A percentile compares a stretch with the other conserved stretches of the same genome.
Conservation (phyloP, 1,140 invertebrate species). For the Tigriopus japonicus region DNA sequence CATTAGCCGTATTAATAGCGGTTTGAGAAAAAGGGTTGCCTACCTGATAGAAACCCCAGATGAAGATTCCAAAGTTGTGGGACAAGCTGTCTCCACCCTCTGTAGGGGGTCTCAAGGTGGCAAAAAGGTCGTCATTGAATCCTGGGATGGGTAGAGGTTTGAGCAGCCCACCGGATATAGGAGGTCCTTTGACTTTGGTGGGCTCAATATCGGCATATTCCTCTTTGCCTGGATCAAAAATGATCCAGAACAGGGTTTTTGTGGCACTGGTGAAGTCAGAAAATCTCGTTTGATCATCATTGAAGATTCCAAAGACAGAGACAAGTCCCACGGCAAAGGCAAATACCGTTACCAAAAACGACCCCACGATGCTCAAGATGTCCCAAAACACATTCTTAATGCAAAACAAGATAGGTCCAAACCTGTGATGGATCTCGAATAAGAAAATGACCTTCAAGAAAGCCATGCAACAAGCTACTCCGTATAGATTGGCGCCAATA, state of each 20-base stretch:
- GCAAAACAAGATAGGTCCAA: constrained; percentile 12
- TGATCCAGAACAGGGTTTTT: constrained; percentile 10
- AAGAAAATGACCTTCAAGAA: constrained; percentile 5
- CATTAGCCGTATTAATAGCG: no score
- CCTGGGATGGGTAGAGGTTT: not conserved
- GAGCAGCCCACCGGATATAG: not conserved
- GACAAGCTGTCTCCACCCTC: not conserved
- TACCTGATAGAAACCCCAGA: not conserved
- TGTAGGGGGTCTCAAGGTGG: not conserved
- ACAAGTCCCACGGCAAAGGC: constrained; percentile 8
- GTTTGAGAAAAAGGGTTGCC: no score
- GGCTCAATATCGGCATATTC: constrained; percentile 3
- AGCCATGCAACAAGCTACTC: not conserved
- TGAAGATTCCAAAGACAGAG: constrained; percentile 8
- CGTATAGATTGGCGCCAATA: constrained; percentile 6
- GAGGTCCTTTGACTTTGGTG: not conserved
- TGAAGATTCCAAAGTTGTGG: not conserved
- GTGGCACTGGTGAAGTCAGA: not conserved
- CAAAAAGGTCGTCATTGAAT: no score
- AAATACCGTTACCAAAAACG: not conserved
- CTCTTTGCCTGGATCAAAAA: constrained; percentile 11
- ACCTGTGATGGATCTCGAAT: constrained; percentile 3
- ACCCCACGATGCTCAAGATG: not conserved
- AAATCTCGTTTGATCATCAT: not conserved
- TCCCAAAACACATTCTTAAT: constrained; percentile 6